A percentile compares a stretch with the other conserved stretches of the same genome.
These are phyloP conservation scores for Drosophila kohkoa DNA, from an alignment of 1,140 invertebrate genomes.

Conservation along the genomic window DNA sequence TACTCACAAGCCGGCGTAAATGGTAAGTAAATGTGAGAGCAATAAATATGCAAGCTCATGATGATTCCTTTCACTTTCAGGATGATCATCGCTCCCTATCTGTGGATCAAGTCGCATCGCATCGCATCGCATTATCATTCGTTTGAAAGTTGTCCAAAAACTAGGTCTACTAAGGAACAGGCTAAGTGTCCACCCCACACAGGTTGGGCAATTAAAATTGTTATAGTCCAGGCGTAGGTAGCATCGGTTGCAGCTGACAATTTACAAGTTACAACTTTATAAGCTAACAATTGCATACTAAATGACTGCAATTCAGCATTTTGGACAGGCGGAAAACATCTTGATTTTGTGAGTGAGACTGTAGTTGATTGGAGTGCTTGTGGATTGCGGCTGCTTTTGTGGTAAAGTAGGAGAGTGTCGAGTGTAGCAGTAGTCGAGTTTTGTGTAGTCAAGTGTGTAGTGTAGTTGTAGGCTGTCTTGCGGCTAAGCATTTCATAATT, in stretches of 20 bases:
- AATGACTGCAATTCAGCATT: slow-evolving; percentile 71
- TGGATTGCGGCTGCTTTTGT: background rate
- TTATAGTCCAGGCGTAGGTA: slow-evolving; percentile 35
- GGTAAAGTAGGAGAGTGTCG: background rate
- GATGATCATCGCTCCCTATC: slow-evolving; percentile 59
- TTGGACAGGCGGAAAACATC: slow-evolving; percentile 68
- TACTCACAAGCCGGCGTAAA: slow-evolving; percentile 34
- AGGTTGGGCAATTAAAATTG: slow-evolving; percentile 60
- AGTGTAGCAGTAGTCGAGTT: background rate
- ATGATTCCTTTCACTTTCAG: slow-evolving; percentile 74
- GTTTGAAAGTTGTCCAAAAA: slow-evolving; percentile 50
- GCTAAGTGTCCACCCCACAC: slow-evolving; percentile 18
- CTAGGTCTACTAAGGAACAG: slow-evolving; percentile 48
- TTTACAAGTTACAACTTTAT: background rate
- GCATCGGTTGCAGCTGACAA: background rate
- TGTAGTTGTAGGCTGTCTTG: slow-evolving; percentile 19
- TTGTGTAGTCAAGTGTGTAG: slow-evolving; percentile 19
- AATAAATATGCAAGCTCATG: slow-evolving; percentile 77
- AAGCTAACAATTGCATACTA: slow-evolving; percentile 36
- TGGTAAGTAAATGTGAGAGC: slow-evolving; percentile 60
- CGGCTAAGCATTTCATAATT: slow-evolving; percentile 68
- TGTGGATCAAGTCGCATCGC: slow-evolving; percentile 19
- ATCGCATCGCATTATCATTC: background rate
- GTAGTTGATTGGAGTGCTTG: slow-evolving; percentile 5
- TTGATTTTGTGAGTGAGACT: slow-evolving; percentile 55